Percentiles rank a stretch among this genome's conserved stretches.
phyloP scores from a whole-genome alignment of 2,888 invertebrate genomes.

The Platycheirus albimanus region DNA sequence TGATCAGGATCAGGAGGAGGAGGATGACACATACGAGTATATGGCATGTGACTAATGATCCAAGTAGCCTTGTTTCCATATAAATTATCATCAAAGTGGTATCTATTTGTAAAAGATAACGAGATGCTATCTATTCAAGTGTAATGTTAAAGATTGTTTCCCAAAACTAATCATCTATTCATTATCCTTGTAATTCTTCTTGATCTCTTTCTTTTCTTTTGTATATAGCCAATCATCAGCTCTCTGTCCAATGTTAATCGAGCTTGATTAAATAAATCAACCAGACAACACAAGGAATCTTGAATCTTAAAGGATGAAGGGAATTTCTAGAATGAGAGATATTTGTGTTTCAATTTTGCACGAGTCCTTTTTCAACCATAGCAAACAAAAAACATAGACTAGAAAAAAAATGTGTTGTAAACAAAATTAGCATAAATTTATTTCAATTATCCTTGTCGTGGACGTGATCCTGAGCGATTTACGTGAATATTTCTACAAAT shows the following conservation, averaged over 20 bases:
- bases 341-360: background rate
- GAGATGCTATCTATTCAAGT: slow-evolving; percentile 1
- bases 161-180: no score
- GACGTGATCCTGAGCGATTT: slow-evolving; percentile 44
- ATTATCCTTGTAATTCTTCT: background rate
- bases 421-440: slow-evolving; percentile 65
- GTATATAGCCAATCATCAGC: background rate
- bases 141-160: background rate
- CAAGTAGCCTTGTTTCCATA: background rate
- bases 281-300: no score
- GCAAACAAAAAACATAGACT: background rate
- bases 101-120: background rate
- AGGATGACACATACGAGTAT: background rate
- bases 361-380: background rate
- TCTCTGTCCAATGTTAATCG: background rate
- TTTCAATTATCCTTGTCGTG: slow-evolving; percentile 57
- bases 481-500: slow-evolving; percentile 10
- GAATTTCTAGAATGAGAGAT: background rate
- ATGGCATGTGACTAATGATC: background rate
- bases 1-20: background rate
- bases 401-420: slow-evolving; percentile 28
- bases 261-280: background rate
- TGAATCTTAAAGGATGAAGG: background rate
- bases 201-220: background rate
- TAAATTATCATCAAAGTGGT: background rate